Percentiles rank a stretch among this genome's conserved stretches.
Conservation (phyloP, 2,113 vertebrate species). For the Apodemus sylvaticus region DNA sequence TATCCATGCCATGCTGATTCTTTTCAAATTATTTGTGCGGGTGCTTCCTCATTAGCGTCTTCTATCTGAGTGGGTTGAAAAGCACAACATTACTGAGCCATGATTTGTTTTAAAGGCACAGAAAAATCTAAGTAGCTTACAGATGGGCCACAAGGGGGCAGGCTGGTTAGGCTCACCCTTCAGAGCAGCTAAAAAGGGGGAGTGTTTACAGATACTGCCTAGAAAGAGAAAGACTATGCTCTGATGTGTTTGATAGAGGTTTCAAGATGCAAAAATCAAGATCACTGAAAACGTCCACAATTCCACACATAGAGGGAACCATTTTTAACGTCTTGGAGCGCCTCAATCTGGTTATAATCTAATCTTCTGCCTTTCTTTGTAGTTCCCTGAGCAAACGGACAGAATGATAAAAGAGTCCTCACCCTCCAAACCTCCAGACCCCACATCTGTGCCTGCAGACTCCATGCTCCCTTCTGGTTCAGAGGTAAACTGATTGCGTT, state of each 20-base stretch:
- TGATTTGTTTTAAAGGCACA: not conserved
- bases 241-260: not conserved
- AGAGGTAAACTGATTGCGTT: not conserved
- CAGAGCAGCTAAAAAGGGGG: not conserved
- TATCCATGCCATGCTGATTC: not conserved
- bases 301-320: not conserved
- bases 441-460: not conserved
- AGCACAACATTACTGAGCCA: not conserved
- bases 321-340: not conserved
- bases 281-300: not conserved
- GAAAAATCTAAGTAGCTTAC: slow-evolving; percentile 36
- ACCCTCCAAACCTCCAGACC: not conserved
- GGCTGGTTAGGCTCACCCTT: not conserved
- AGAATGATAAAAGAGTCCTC: not conserved
- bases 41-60: slow-evolving; percentile 36
- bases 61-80: slow-evolving; percentile 15
- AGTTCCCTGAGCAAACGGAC: not conserved
- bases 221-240: not conserved
- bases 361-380: not conserved
- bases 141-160: not conserved
- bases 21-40: slow-evolving; percentile 22
- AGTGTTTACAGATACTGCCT: not conserved
- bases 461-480: not conserved
- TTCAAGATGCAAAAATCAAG: slow-evolving; percentile 20
- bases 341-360: not conserved